phyloP scores from a whole-genome alignment of 2,797 vertebrate genomes.

The Helicolenus hilgendorfi region DNA sequence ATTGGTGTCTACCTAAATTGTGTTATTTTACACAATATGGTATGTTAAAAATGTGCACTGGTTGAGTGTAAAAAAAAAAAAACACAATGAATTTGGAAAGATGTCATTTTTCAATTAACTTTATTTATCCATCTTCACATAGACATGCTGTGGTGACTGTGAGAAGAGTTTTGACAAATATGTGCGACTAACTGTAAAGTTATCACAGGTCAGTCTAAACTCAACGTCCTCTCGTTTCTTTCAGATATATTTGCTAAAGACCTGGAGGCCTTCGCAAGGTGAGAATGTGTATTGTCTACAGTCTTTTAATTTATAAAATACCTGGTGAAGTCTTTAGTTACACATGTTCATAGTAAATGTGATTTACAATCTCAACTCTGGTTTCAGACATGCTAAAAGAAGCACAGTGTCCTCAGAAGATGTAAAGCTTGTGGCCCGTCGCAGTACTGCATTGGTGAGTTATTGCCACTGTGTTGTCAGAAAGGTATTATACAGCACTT shows the following conservation, averaged over 20 bases:
- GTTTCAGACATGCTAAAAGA: slow-evolving; percentile 94
- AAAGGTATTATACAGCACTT: neutral
- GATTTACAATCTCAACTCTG: neutral
- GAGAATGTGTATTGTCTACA: slow-evolving; percentile 15
- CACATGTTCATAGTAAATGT: neutral
- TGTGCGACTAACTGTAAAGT: neutral
- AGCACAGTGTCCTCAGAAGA: slow-evolving; percentile 93
- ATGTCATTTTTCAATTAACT: neutral
- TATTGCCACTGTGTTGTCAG: neutral
- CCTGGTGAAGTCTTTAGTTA: neutral
- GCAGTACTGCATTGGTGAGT: slow-evolving; percentile 94
- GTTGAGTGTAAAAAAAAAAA: neutral
- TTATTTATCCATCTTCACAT: neutral
- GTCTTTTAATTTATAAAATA: neutral
- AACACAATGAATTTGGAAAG: neutral
- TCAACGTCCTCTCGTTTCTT: neutral
- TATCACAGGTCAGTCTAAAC: neutral
- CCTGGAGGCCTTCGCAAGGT: slow-evolving; percentile 97
- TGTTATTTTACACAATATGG: neutral
- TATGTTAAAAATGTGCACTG: neutral
- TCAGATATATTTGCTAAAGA: slow-evolving; percentile 95
- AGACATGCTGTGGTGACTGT: neutral
- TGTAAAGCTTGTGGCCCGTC: slow-evolving; percentile 95
- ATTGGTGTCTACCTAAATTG: neutral
- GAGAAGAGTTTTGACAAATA: neutral